Evolutionary conservation across 2,797 vertebrate species (phyloP).

Genomic region (Furcifer pardalis): DNA sequence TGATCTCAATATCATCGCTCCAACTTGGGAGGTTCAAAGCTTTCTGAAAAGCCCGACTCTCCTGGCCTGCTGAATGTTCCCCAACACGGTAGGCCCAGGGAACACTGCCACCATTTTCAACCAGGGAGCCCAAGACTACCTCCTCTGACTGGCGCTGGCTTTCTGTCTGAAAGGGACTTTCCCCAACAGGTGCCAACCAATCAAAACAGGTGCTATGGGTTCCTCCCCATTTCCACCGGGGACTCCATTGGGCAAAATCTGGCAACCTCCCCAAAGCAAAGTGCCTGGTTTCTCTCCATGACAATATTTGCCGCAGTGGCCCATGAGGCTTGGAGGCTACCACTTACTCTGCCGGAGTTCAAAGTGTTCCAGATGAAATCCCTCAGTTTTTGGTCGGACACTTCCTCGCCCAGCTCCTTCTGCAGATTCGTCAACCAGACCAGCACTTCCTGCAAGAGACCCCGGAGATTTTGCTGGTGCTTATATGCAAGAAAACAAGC

Average conservation of each 20-base stretch:
- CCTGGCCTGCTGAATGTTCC: not conserved
- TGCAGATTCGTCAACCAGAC: conserved; percentile 95
- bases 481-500: not conserved
- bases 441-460: conserved; percentile 88
- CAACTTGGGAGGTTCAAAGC: not conserved
- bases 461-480: fast-evolving
- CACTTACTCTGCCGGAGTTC: conserved; percentile 92
- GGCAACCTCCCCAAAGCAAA: not conserved
- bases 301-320: not conserved
- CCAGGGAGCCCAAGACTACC: not conserved
- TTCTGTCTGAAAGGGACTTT: not conserved
- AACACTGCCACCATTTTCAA: no score
- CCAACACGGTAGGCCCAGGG: not conserved
- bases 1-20: not conserved
- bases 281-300: not conserved
- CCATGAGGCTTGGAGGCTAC: not conserved
- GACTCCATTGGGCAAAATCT: not conserved
- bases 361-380: conserved; percentile 99
- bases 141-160: not conserved
- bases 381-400: conserved; percentile 91
- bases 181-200: no score
- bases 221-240: not conserved
- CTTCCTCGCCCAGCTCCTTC: conserved; percentile 94
- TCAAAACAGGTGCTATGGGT: no score
- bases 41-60: no score